Evolutionary conservation across 2,797 vertebrate genomes (phyloP), one percentile per base, ranked within the genome.

Genomic region (Oreortyx pictus): DNA sequence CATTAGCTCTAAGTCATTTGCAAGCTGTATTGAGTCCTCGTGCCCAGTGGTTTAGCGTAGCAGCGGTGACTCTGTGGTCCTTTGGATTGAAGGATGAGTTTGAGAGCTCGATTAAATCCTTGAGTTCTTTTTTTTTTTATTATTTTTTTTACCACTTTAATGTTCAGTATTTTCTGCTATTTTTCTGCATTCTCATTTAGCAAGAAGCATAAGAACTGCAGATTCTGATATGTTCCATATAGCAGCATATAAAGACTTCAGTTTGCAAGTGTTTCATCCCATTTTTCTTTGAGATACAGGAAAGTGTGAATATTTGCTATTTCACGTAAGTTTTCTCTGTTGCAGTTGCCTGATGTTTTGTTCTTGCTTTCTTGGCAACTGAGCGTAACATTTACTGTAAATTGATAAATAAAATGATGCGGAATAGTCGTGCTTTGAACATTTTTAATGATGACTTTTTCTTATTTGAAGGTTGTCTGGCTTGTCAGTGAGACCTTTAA

Each of bases 401-500:
- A 70, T 18, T 37, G 80, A 2, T 25, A 68, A 46, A 46, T 50
- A 12, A 82, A 91, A 20, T 52, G 71, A 37, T n/a, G 52, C 73
- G 27, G 37, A 72, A 33, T 62, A 90, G 20, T 7, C n/a, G 11
- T 83, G 14, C 77, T 70, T 87, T 92, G 84, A 56, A 86, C 71
- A 22, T 22, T 64, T 64, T 41, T 43, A 64, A 43, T 64, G 61
- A 18, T 7, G 12, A 15, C 12, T 4, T 64, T 78, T 95, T 24
- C 39, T 0, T 91, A 14, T 84, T 95, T 95, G 92, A 96, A 99
- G 99, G 98, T 99, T 89, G 98, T 99, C 83, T 98, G 98, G 97
- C 98, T 99, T 92, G 98, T 99, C 74, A 99, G 99, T 52, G 99
- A 99, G 93, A 99, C 99, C 2, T 99, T 99, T 97, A 98, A 99